Conservation (phyloP, 2,888 invertebrate species). For the Elmis aenea region DNA sequence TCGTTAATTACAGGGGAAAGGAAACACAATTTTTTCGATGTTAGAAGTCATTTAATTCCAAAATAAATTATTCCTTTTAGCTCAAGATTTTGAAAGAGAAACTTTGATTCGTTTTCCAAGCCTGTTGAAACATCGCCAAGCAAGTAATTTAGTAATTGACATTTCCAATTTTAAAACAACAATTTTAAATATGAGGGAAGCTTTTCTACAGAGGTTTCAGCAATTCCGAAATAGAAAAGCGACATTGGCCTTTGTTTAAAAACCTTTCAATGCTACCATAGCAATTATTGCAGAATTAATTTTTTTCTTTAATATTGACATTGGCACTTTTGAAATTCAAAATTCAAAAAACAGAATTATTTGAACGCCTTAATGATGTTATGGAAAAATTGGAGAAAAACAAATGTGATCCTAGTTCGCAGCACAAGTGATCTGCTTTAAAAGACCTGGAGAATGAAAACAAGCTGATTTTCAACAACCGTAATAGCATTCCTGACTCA, state of each 20-base stretch:
- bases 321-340: slow-evolving; percentile 5
- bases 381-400: slow-evolving; percentile 32
- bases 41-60: slow-evolving; percentile 27
- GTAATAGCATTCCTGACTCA: slow-evolving; percentile 34
- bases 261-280: slow-evolving; percentile 27
- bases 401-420: slow-evolving; percentile 27
- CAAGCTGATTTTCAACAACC: slow-evolving; percentile 25
- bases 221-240: slow-evolving; percentile 31
- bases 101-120: slow-evolving; percentile 22
- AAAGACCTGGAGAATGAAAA: slow-evolving; percentile 21
- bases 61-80: slow-evolving; percentile 30
- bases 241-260: slow-evolving; percentile 29
- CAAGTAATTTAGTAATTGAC: slow-evolving; percentile 26
- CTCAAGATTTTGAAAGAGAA: slow-evolving; percentile 23
- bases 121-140: slow-evolving; percentile 24
- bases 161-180: slow-evolving; percentile 11
- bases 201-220: slow-evolving; percentile 30
- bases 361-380: slow-evolving; percentile 41
- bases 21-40: slow-evolving; percentile 27
- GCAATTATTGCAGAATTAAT: slow-evolving; percentile 18
- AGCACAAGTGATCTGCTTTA: slow-evolving; percentile 27
- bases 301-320: slow-evolving; percentile 11
- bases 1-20: slow-evolving; percentile 30
- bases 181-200: slow-evolving; percentile 21
- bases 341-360: slow-evolving; percentile 32